These are phyloP conservation scores for Thumatha senex DNA, from an alignment of 2,888 invertebrate species.

Conservation along the genomic window DNA sequence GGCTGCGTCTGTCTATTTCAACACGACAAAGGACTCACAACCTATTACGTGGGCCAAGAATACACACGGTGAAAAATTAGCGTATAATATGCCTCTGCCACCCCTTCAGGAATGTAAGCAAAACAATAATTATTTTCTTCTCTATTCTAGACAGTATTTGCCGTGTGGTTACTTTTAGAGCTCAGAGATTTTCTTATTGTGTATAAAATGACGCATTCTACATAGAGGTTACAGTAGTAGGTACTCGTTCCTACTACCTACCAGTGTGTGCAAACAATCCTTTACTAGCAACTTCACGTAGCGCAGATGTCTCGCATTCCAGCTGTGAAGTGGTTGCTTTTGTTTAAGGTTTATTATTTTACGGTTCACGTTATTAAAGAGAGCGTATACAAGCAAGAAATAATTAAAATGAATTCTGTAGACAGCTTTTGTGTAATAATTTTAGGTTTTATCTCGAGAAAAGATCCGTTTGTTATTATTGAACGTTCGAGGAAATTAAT, in stretches of 20 bases:
- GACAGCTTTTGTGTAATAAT: constrained; percentile 10
- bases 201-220: neutral
- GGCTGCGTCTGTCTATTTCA: too few relatives aligned
- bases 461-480: constrained; percentile 10
- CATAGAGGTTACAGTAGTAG: too few relatives aligned
- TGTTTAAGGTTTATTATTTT: constrained; percentile 56
- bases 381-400: constrained; percentile 43
- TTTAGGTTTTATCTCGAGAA: constrained; percentile 18
- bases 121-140: too few relatives aligned
- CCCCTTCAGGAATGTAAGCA: too few relatives aligned
- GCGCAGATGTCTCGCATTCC: constrained; percentile 34
- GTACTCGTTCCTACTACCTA: too few relatives aligned
- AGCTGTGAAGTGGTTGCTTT: constrained; percentile 45
- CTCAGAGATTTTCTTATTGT: too few relatives aligned
- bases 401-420: constrained; percentile 46
- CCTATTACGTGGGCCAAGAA: too few relatives aligned
- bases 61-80: too few relatives aligned
- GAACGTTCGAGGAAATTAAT: neutral
- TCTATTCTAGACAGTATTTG: too few relatives aligned
- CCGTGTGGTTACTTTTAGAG: too few relatives aligned
- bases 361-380: constrained; percentile 52
- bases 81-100: too few relatives aligned
- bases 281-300: constrained; percentile 14
- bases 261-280: constrained; percentile 6
- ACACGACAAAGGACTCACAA: too few relatives aligned